Evolutionary conservation across 2,888 invertebrate genomes (phyloP), one percentile per base, ranked within the genome.

Genomic region (Habroteleia sp.): DNA sequence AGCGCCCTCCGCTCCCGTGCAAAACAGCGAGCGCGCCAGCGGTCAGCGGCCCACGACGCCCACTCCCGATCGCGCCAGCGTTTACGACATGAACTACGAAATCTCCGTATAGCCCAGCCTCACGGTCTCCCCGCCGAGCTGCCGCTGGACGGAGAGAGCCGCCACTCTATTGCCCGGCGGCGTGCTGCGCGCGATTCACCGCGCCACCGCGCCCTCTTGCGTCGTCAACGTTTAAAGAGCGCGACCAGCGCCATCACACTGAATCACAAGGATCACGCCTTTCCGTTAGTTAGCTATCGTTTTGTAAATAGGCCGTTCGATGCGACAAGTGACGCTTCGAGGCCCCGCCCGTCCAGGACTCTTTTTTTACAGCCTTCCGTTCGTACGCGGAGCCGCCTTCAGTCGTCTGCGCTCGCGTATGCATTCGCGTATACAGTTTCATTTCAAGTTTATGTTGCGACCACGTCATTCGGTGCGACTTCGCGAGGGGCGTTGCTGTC

Each of bases 31-130:
- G 0, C 58, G 41, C 1, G 63, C 73, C 66, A 77, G 82, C 78
- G 72, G 71, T 7, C 87, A 87, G 46, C 82, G 90, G 74, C 89
- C 91, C 14, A 90, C 91, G 7, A 90, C 92, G 44, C 91, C 92
- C 27, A 93, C 94, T 8, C 94, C 95, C 46, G 96, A 96, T 89
- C 93, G 96, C 83, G 94, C 95, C 83, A 96, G 96, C 89, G 95
- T 96, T 80, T 97, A 97, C 90, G 96, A 97, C 89, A 96, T 96
- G 94, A 97, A 96, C 91, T 96, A 97, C 90, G 97, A 97, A 90
- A 97, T 97, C 91, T 96, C 96, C 81, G 96, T 97, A 91, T 97
- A 95, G 95, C 90, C 86, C 81, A 85, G 78, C 80, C 82, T 82
- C 74, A 75, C 78, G 78, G 78, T 84, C 84, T 84, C 85, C 82